Evolutionary conservation across 2,888 invertebrate genomes (phyloP), one percentile per base, ranked within the genome.

Genomic region (Dicranocentrus wangi): DNA sequence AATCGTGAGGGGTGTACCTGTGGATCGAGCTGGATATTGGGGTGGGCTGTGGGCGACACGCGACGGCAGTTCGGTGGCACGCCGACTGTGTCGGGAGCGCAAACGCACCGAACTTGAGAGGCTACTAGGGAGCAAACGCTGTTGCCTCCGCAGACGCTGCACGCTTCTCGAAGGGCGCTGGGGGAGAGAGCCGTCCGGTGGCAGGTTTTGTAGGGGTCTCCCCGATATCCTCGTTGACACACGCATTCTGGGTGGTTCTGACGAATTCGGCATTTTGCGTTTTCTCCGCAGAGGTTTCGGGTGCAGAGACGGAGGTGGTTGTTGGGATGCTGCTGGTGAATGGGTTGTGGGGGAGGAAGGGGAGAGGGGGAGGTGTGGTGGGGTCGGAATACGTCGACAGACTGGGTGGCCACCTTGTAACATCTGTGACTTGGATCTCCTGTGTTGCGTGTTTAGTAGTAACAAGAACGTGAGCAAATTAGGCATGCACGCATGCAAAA

Each of bases 261-360:
- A 42, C 68, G 68, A 93, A 94, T 93, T 87, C 90, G 91, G 87
- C 95, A 95, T 83, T 91, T 89, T 0, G 95, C 93, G 83, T 91
- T 92, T 73, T 92, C 88, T 17, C 94, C 95, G 88, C 95, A 95
- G 93, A 93, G 82, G 93, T 93, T 32, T 15, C 55, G 39, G 13
- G 61, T 68, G 51, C 81, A 68, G 10, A 77, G 53, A 17, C 13
- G 39, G 25, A 42, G 19, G 17, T 70, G 71, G 19, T 68, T 69
- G 0, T 32, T 25, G 27, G 71, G 55, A n/a, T 47, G 23, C 19
- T 42, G 78, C 15, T 70, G 47, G 25, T 28, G 58, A 21, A 55
- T 1, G 13, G 28, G 39, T 32, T 28, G 61, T 25, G 43, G 39
- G 28, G 3, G 28, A 3, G 23, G n/a, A 39, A n/a, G 61, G 32